A percentile compares a stretch with the other conserved stretches of the same genome.
phyloP scores from a whole-genome alignment of 2,113 vertebrate genomes.

The Coracopsis vasa region DNA sequence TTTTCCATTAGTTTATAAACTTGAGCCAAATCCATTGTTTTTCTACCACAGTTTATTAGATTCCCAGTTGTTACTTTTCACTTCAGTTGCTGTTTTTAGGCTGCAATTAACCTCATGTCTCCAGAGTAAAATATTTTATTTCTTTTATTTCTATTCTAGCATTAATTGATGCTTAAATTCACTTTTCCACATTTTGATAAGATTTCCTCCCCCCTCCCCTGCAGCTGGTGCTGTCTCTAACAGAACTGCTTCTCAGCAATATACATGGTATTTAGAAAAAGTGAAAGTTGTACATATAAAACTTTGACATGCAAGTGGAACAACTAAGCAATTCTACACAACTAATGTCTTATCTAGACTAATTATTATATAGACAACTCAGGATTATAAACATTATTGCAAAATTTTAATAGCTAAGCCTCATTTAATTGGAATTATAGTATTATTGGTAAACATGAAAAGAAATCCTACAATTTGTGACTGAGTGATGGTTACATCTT shows the following conservation, averaged over 20 bases:
- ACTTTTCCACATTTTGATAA: neutral
- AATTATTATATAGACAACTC: neutral
- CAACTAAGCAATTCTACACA: neutral
- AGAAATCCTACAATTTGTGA: neutral
- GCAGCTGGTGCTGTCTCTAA: neutral
- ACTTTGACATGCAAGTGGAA: neutral
- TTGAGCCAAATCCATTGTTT: constrained; percentile 23
- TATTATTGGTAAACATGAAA: neutral
- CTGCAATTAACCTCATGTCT: neutral
- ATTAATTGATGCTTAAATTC: neutral
- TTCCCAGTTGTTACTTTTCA: constrained; percentile 9
- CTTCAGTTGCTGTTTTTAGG: constrained; percentile 3
- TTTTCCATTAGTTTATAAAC: constrained; percentile 25
- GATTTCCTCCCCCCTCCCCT: neutral
- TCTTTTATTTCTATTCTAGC: neutral
- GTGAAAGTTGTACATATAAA: neutral
- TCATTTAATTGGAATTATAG: neutral
- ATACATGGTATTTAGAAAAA: neutral
- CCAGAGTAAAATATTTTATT: neutral
- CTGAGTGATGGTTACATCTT: neutral
- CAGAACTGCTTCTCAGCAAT: neutral
- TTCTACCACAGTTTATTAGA: constrained; percentile 12
- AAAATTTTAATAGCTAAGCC: neutral
- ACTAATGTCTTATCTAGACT: neutral
- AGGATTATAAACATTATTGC: neutral